Percentiles rank a stretch among this genome's conserved stretches.
Evolutionary conservation across 2,888 invertebrate genomes (phyloP).

Genomic region (Machimus atricapillus): DNA sequence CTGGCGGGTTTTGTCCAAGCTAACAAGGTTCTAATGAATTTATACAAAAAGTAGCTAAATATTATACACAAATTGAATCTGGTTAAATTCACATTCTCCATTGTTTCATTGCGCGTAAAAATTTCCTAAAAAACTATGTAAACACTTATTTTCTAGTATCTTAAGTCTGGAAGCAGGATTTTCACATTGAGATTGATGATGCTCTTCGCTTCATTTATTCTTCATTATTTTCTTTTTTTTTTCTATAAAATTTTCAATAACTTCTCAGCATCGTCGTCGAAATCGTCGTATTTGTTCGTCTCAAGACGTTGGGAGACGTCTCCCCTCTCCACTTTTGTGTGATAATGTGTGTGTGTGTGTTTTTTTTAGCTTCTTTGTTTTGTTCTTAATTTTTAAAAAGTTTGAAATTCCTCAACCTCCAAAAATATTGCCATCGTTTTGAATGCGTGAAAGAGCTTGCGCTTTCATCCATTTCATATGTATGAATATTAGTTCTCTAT

Average conservation of each 20-base stretch:
- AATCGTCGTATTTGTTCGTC: slow-evolving; percentile 4
- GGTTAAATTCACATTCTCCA: slow-evolving; percentile 24
- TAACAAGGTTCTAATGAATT: slow-evolving; percentile 23
- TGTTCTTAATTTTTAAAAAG: slow-evolving; percentile 23
- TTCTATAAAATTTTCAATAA: slow-evolving; percentile 4
- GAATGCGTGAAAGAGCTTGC: slow-evolving; percentile 23
- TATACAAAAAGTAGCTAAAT: slow-evolving; percentile 26
- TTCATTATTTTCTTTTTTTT: slow-evolving; percentile 36
- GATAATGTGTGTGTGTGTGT: slow-evolving; percentile 8
- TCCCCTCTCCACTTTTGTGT: slow-evolving; percentile 14
- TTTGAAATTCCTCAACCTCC: slow-evolving; percentile 53
- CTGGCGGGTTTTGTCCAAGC: neutral
- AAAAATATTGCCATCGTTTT: slow-evolving; percentile 55
- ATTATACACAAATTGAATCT: slow-evolving; percentile 29
- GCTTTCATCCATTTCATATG: slow-evolving; percentile 29
- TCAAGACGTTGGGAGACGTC: neutral
- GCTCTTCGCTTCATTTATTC: slow-evolving; percentile 31
- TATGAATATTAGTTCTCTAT: slow-evolving; percentile 38
- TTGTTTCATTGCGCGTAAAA: slow-evolving; percentile 39
- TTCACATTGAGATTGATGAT: slow-evolving; percentile 40
- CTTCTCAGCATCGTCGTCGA: neutral
- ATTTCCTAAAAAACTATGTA: slow-evolving; percentile 44
- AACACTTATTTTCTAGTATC: slow-evolving; percentile 53
- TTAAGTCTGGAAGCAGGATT: slow-evolving; percentile 53
- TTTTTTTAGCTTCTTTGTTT: slow-evolving; percentile 1